phyloP scores from a whole-genome alignment of 2,113 vertebrate species.

The Channa argus region DNA sequence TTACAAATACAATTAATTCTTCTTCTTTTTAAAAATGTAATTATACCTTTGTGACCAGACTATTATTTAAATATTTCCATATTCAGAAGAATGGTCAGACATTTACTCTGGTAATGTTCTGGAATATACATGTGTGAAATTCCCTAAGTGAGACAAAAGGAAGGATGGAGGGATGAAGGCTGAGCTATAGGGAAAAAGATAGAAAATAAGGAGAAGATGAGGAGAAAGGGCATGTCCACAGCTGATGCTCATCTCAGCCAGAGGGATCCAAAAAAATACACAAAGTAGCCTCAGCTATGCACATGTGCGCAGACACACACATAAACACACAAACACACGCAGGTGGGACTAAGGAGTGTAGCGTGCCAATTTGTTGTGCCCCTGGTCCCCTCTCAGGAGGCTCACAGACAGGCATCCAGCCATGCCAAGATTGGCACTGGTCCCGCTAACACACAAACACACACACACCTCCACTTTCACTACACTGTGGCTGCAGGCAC shows the following conservation, averaged over 20 bases:
- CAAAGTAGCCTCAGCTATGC: conserved; percentile 25
- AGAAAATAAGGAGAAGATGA: conserved; percentile 15
- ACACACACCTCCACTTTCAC: conserved; percentile 39
- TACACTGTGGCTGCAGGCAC: conserved; percentile 59
- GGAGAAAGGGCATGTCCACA: conserved; percentile 47
- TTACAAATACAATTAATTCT: too few species aligned
- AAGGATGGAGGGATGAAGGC: neutral
- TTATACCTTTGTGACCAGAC: too few species aligned
- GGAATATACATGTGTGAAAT: conserved; percentile 15
- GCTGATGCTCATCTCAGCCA: conserved; percentile 70
- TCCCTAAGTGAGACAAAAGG: conserved; percentile 12
- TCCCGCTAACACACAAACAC: conserved; percentile 64
- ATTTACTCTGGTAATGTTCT: conserved; percentile 13
- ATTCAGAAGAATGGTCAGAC: neutral
- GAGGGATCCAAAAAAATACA: conserved; percentile 58
- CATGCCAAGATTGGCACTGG: conserved; percentile 75
- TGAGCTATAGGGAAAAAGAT: conserved; percentile 8
- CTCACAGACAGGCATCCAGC: conserved; percentile 70
- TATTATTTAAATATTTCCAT: neutral
- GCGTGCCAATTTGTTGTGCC: conserved; percentile 78
- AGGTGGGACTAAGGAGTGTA: conserved; percentile 71
- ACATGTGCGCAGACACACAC: conserved; percentile 40
- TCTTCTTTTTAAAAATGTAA: neutral
- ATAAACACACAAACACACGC: conserved; percentile 64
- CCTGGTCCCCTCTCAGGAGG: conserved; percentile 78